Base-by-base conservation (phyloP, 2,888 invertebrate species). In the Paralinhomoeus sp. region DNA sequence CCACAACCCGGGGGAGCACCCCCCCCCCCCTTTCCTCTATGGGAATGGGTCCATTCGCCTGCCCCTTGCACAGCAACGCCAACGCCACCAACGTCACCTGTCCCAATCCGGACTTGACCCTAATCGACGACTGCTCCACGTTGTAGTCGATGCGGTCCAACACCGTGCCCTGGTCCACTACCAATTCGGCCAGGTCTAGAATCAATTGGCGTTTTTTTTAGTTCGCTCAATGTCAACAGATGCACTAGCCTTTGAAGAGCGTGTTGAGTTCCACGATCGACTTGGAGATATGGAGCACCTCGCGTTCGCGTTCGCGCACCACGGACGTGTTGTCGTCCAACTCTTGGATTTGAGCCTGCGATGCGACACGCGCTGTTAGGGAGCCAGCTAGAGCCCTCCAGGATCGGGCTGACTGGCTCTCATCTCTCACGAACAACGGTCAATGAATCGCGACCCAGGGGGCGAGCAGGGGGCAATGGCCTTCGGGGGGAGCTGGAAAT, bases 91-190 rank as follows among this genome's bases (percentile, higher is more conserved):
- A n/a, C n/a, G 5, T 78, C 42, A 93, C 65, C 60, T 91, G 85
- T 47, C 81, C 76, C 42, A 80, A 75, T 0, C 89, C 93, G 55
- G 85, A 80, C 12, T 78, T 76, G 0, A 97, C 89, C 54, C 81
- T 77, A 0, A 79, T 75, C 53, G 83, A 78, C 0, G 87, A 81
- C 57, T 81, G 78, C 62, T 97, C 97, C 23, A 97, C 78, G 62
- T 93, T 91, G 66, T 85, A 93, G 66, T 97, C 97, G 57, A 97
- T 97, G 51, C 93, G 72, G 65, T 97, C 97, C 51, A 97, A 69
- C 13, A 97, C 74, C 0, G 85, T 85, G 2, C 93, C 93, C 71
- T 75, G 75, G 54, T 75, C 73, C 13, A 71, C 68, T 27, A 75
- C 70, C 66, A 75, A 68, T 24, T 66, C 63, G 3, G 72, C 68